Evolutionary conservation across 2,113 vertebrate species (phyloP), one percentile per base, ranked within the genome.

Genomic region (Hemibagrus wyckioides): DNA sequence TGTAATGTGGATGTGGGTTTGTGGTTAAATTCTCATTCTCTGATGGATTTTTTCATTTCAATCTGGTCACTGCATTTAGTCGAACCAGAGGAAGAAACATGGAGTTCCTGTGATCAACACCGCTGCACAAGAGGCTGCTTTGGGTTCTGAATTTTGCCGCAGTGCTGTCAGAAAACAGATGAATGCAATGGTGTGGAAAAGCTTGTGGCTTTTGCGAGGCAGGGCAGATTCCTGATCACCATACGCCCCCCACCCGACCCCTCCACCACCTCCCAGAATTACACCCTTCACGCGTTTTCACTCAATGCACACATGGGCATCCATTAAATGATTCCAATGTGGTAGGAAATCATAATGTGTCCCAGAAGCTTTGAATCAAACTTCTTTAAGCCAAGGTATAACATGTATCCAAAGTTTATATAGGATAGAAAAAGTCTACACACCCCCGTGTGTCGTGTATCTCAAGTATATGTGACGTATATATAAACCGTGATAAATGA

Each of bases 81-180:
- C 44, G 41, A 39, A 59, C 11, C 48, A 76, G 81, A 14, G 19
- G 28, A 41, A 63, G 52, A 61, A 50, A 23, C 23, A 11, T 52
- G 80, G 9, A 71, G 6, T 63, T 44, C 54, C 54, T 23, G 11
- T 9, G 73, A 30, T 76, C 57, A n/a, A 33, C 56, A 48, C 17
- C 36, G 19, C 71, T 7, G 61, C 33, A 30, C 30, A 6, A 81
- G 5, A 39, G 1, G 1, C 63, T 39, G 71, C 21, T 56, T 84
- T 85, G 79, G 83, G 61, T 84, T 39, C 81, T 41, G 52, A 41
- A 69, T 25, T 90, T 67, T 83, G 76, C 84, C 76, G 71, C 85
- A 90, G 82, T 33, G 52, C 59, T 89, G 89, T 89, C 87, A 90
- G 83, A 83, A 88, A 87, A 48, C 79, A 65, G 52, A 77, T 11